Evolutionary conservation across 2,888 invertebrate genomes (phyloP).

Genomic region (Ormia ochracea): DNA sequence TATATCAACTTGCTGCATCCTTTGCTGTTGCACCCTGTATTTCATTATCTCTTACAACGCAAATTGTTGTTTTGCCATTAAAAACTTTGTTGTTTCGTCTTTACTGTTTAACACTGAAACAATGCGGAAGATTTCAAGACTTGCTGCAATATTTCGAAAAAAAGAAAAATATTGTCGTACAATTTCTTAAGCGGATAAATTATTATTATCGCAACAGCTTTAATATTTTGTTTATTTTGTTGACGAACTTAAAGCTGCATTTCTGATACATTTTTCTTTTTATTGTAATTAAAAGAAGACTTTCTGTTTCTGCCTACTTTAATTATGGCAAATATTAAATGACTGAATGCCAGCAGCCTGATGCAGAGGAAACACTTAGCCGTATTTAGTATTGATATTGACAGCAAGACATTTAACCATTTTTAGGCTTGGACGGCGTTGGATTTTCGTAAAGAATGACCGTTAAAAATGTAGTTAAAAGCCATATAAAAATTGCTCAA

Average conservation of each 20-base stretch:
- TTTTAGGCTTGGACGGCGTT: constrained; percentile 2
- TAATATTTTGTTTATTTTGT: background rate
- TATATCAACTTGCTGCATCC: background rate
- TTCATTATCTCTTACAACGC: background rate
- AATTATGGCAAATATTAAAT: constrained; percentile 25
- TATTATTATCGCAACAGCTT: constrained; percentile 44
- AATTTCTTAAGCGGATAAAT: constrained; percentile 4
- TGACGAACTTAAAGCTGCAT: constrained; percentile 9
- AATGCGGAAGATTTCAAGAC: constrained; percentile 42
- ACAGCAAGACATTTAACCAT: constrained; percentile 54
- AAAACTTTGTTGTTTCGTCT: background rate
- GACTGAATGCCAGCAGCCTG: background rate
- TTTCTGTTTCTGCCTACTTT: background rate
- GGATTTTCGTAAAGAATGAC: background rate
- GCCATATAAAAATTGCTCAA: background rate
- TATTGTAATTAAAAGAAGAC: background rate
- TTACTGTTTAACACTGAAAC: background rate
- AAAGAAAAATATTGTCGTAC: background rate
- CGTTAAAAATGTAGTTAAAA: constrained; percentile 1
- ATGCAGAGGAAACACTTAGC: constrained; percentile 1
- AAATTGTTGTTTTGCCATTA: background rate
- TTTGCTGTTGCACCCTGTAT: background rate
- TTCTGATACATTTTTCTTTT: constrained; percentile 12
- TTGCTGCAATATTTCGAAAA: background rate
- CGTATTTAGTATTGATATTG: constrained; percentile 58